Evolutionary conservation across 1,140 invertebrate genomes (phyloP), one percentile per base, ranked within the genome.

Genomic region (Drosophila melanica): DNA sequence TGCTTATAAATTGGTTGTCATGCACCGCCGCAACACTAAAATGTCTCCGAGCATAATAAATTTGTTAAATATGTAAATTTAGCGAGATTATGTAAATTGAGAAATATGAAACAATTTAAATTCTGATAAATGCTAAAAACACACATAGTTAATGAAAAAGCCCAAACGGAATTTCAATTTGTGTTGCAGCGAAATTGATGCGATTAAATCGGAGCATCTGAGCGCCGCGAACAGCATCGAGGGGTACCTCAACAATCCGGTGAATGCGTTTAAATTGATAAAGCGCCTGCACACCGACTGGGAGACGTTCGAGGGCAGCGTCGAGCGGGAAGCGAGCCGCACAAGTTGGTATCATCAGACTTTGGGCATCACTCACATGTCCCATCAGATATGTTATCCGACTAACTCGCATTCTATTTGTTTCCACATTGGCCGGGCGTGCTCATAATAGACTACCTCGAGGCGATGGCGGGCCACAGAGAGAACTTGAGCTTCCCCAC

Each of bases 181-280:
- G 27, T 48, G 18, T 48, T 74, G 39, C 62, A 96, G 95, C 69
- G 95, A 95, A 90, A 93, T 95, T n/a, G 92, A 94, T 68, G 93
- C 94, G 75, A 95, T 96, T 71, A 93, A 94, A 78, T 92, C 92
- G 50, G 96, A 98, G 90, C 96, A 98, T 92, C 92, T 94, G 20
- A 94, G 93, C 79, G 97, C 97, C 1, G 94, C 95, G 77, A 92
- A 94, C 51, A 95, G 98, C 91, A 94, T 96, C 18, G 95, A 97
- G 48, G 94, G 95, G 68, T 98, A 98, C 92, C 93, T 99, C 44
- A 95, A 95, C 10, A 99, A 99, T 93, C 98, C 98, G 4, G 96
- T 99, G 76, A 99, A 99, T 93, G 98, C 98, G 39, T 99, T 98
- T 92, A 94, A 98, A 8, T 93, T 99, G 39, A 97, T 99, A 33